Conservation (phyloP, 2,888 invertebrate genomes). For the Geophilus truncorum region DNA sequence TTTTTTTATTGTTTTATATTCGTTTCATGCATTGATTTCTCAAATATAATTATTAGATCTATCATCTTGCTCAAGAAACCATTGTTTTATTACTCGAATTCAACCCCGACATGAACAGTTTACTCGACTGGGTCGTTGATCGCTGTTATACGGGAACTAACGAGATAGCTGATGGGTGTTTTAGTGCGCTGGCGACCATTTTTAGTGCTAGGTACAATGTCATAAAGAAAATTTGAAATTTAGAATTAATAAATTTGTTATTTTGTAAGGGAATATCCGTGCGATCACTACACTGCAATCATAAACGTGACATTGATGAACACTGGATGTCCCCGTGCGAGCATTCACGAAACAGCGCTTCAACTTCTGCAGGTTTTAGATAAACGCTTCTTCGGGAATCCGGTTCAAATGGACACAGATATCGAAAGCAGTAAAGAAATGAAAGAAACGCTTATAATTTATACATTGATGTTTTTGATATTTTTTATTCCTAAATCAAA, state of each 20-base stretch:
- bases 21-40: neutral
- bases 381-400: slow-evolving; percentile 82
- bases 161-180: slow-evolving; percentile 92
- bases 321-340: slow-evolving; percentile 86
- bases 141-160: slow-evolving; percentile 90
- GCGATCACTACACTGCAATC: slow-evolving; percentile 95
- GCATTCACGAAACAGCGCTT: slow-evolving; percentile 88
- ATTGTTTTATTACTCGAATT: slow-evolving; percentile 88
- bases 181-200: slow-evolving; percentile 89
- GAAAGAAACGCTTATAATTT: no score
- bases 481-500: no score
- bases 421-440: neutral
- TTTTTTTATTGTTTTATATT: neutral
- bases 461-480: no score
- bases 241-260: slow-evolving; percentile 19
- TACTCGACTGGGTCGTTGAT: slow-evolving; percentile 97
- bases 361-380: slow-evolving; percentile 86
- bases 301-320: slow-evolving; percentile 96
- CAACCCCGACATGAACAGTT: slow-evolving; percentile 83
- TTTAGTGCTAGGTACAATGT: slow-evolving; percentile 80
- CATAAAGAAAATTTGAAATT: neutral
- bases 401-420: slow-evolving; percentile 38
- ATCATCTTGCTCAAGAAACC: slow-evolving; percentile 85
- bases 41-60: slow-evolving; percentile 61
- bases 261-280: slow-evolving; percentile 78